Evolutionary conservation across 2,888 invertebrate genomes (phyloP), one percentile per base, ranked within the genome.

Genomic region (Leucoma salicis): DNA sequence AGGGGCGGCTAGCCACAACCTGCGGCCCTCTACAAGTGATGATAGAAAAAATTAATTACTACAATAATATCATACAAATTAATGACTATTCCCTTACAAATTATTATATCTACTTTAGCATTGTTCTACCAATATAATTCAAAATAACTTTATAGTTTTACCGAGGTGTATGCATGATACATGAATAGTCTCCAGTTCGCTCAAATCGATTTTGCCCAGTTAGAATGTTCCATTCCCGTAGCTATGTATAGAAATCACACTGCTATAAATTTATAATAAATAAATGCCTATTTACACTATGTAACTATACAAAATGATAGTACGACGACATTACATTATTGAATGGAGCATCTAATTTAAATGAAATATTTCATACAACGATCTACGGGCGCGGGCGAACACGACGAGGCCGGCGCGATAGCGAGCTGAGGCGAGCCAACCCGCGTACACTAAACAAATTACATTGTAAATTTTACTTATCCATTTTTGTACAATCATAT

Each of bases 251-350:
- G 83, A 86, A 84, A 83, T 78, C 86, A 85, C 85, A 82, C 86
- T 79, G 88, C 86, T 84, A 84, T 85, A 78, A 86, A 84, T 88
- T 87, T 85, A 87, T 86, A 88, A 89, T 89, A 89, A 88, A 88
- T 89, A 89, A 89, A 89, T 89, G 89, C 89, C 89, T 89, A 89
- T 89, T 87, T 88, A 89, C 88, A 88, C 88, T 89, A 89, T 85
- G 84, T 85, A 82, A 82, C 87, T 88, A 89, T 89, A 89, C 88
- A 88, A 87, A 87, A 87, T 82, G 86, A 86, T 84, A 86, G 85
- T 82, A 85, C 83, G 83, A 80, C 82, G 66, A 87, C 84, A 83
- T 83, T 81, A 87, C 86, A 84, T 74, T 78, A 79, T 82, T 74
- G 78, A 80, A 79, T 81, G 78, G 82, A 85, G 87, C 86, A 72